These are phyloP conservation scores for Rynchops niger DNA, from an alignment of 2,113 vertebrate species.

Conservation along the genomic window DNA sequence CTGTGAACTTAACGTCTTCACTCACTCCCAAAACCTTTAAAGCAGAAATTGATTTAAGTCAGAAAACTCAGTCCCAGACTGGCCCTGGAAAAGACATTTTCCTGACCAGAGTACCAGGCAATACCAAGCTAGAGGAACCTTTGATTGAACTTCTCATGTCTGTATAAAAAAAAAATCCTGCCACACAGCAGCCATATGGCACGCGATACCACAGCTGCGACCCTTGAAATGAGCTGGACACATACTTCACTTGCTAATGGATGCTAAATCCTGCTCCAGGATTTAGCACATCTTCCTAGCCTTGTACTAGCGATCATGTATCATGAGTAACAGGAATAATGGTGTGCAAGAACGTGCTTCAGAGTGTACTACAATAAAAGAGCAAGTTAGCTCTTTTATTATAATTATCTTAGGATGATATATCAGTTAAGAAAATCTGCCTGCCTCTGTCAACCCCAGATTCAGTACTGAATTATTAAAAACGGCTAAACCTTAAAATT, in stretches of 20 bases:
- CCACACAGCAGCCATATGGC: fast-evolving
- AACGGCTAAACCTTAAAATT: not conserved
- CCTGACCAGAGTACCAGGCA: not conserved
- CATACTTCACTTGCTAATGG: not conserved
- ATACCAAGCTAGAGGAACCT: not conserved
- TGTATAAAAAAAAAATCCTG: not conserved
- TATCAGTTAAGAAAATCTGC: not conserved
- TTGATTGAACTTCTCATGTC: not conserved
- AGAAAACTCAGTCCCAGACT: not conserved
- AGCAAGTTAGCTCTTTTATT: not conserved
- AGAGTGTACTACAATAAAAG: not conserved
- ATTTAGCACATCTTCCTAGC: not conserved
- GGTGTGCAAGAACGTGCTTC: not conserved
- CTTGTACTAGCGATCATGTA: not conserved
- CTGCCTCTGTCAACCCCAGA: not conserved
- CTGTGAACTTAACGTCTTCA: fast-evolving
- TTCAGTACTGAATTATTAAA: not conserved
- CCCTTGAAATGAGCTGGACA: not conserved
- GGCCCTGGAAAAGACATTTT: not conserved
- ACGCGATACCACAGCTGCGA: fast-evolving
- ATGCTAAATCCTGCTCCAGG: not conserved
- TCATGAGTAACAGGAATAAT: fast-evolving
- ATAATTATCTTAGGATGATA: not conserved
- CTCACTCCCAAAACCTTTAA: not conserved
- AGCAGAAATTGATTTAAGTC: not conserved